Conservation (phyloP, 1,140 invertebrate species). For the Conus betulinus region DNA sequence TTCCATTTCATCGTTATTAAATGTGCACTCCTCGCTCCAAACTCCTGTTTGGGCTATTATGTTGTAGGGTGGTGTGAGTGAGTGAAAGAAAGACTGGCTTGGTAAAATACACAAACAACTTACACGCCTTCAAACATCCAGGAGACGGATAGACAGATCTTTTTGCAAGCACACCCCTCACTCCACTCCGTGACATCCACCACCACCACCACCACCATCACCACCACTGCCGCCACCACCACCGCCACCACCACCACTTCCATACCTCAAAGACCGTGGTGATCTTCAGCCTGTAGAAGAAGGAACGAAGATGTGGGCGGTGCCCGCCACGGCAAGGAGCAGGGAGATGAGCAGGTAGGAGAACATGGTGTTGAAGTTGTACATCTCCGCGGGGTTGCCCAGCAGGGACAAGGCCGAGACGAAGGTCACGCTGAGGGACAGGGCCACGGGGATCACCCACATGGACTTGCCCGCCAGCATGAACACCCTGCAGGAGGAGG, state of each 20-base stretch:
- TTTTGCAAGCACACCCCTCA: no score
- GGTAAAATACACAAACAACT: no score
- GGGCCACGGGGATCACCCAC: constrained; percentile 77
- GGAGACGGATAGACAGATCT: no score
- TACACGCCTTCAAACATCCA: no score
- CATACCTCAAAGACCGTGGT: constrained; percentile 70
- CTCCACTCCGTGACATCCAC: no score
- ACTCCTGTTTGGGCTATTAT: no score
- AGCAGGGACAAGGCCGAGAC: constrained; percentile 94
- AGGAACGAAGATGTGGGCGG: constrained; percentile 69
- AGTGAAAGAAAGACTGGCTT: no score
- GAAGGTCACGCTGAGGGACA: constrained; percentile 81
- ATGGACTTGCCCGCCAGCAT: constrained; percentile 78
- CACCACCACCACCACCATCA: no score
- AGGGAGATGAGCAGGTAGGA: constrained; percentile 59
- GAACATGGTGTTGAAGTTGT: constrained; percentile 65
- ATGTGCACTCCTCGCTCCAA: no score
- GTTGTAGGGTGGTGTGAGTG: no score
- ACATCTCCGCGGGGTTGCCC: constrained; percentile 77
- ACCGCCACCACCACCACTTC: background rate
- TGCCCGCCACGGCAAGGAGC: constrained; percentile 54
- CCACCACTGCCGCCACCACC: no score
- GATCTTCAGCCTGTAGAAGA: constrained; percentile 69
- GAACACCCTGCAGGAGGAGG: background rate
- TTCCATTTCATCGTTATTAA: no score